Conservation (phyloP, 2,113 vertebrate species). For the Mormyrus iriodes region DNA sequence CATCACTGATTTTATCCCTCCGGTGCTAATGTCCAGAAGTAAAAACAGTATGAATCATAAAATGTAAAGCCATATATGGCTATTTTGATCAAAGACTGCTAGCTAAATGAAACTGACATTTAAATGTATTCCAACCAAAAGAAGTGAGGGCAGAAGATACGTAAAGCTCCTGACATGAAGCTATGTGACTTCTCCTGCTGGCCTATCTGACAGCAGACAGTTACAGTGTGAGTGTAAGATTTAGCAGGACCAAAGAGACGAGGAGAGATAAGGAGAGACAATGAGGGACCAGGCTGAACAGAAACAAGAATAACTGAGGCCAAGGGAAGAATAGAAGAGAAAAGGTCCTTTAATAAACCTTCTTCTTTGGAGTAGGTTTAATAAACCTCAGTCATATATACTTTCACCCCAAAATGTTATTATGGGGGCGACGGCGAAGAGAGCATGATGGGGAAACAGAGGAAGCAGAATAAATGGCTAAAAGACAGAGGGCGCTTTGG, state of each 20-base stretch:
- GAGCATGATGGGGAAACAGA: neutral
- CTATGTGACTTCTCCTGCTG: too few relatives aligned
- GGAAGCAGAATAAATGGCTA: neutral
- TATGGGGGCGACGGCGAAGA: neutral
- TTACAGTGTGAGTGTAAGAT: neutral
- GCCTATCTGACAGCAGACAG: too few relatives aligned
- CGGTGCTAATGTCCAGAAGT: neutral
- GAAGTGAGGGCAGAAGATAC: neutral
- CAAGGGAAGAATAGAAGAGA: neutral
- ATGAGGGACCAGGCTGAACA: neutral
- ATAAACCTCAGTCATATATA: neutral
- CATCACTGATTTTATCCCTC: neutral
- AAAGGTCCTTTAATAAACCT: neutral
- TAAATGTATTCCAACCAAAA: neutral
- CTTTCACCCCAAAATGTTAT: neutral
- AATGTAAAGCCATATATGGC: neutral
- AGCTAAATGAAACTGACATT: neutral
- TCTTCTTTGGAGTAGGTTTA: neutral
- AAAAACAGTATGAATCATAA: neutral
- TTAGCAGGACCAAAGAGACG: neutral
- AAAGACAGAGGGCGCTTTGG: neutral
- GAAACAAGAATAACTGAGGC: neutral
- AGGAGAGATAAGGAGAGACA: neutral
- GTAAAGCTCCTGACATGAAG: too few relatives aligned
- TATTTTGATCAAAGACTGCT: neutral